Percentiles rank a stretch among this genome's conserved stretches.
Conservation (phyloP, 2,797 vertebrate genomes). For the Columba guinea region DNA sequence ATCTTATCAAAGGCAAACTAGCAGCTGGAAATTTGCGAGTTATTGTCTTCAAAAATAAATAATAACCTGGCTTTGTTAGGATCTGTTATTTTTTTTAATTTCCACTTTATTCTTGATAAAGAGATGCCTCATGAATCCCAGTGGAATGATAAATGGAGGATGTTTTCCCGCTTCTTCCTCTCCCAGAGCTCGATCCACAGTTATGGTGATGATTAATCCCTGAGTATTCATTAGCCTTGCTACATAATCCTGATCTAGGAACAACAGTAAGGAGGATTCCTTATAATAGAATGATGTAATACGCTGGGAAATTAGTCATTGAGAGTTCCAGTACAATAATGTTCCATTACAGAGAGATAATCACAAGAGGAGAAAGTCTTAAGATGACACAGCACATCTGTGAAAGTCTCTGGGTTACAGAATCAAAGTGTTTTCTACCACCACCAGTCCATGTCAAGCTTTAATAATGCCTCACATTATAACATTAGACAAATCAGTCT, state of each 20-base stretch:
- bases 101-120: not conserved
- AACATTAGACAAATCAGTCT: not conserved
- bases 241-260: constrained; percentile 9
- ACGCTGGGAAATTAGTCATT: constrained; percentile 20
- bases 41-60: not conserved
- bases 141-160: not conserved
- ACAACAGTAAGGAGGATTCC: constrained; percentile 34
- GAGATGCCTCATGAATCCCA: not conserved
- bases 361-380: not conserved
- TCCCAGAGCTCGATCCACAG: not conserved
- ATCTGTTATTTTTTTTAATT: not conserved
- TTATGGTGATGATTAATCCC: constrained; percentile 4
- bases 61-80: not conserved
- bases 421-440: constrained; percentile 10
- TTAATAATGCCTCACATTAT: not conserved
- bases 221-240: constrained; percentile 10
- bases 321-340: not conserved
- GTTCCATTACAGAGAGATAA: constrained; percentile 5
- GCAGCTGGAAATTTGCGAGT: not conserved
- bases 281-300: constrained; percentile 16
- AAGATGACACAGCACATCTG: not conserved
- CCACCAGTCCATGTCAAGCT: not conserved
- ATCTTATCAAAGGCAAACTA: not conserved
- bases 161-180: not conserved
- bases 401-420: not conserved